phyloP scores from a whole-genome alignment of 1,140 invertebrate genomes.

The Theocolax elegans region DNA sequence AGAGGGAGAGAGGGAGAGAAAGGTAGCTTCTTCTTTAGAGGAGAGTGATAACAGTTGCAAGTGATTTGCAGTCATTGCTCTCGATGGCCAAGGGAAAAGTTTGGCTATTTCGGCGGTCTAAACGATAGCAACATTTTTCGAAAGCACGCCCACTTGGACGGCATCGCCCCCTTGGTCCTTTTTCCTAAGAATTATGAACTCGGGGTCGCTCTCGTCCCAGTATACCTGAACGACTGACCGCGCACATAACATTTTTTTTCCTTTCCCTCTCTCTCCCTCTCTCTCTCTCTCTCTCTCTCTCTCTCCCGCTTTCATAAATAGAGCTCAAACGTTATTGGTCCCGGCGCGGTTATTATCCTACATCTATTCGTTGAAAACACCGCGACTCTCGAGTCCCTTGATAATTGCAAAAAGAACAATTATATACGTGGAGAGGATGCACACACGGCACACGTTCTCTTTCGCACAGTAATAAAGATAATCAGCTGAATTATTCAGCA shows the following conservation, averaged over 20 bases:
- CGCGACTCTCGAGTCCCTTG: neutral
- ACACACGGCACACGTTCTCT: too few species aligned
- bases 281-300: too few species aligned
- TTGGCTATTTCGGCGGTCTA: neutral
- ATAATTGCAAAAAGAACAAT: conserved; percentile 10
- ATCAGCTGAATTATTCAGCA: neutral
- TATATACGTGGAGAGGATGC: neutral
- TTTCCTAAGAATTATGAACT: neutral
- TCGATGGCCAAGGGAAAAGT: neutral
- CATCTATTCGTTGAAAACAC: neutral
- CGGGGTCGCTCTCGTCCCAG: too few species aligned
- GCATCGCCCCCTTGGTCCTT: neutral
- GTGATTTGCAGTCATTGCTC: conserved; percentile 8
- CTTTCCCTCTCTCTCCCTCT: too few species aligned
- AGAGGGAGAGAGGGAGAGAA: neutral
- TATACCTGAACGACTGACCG: neutral
- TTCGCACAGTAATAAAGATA: neutral
- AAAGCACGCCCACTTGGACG: neutral
- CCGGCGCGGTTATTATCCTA: neutral
- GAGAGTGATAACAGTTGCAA: neutral
- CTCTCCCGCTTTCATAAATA: conserved; percentile 19
- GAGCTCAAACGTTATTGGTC: conserved; percentile 18
- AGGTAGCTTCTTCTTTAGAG: neutral
- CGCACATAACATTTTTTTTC: neutral
- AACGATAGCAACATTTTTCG: conserved; percentile 1